Conservation (phyloP, 1,140 invertebrate species). For the Drosophila paulistorum region DNA sequence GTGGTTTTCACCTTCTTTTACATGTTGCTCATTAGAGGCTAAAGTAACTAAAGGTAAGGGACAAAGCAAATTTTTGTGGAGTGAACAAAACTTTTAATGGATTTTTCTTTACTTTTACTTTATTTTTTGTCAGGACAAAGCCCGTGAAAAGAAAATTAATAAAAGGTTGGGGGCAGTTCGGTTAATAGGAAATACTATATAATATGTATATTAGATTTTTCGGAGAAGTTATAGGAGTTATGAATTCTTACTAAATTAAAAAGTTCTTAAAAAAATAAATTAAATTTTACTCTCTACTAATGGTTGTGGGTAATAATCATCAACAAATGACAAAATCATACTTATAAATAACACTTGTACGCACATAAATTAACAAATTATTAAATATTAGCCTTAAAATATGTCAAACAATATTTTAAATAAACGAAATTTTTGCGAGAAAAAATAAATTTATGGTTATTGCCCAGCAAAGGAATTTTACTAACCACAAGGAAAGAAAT, state of each 20-base stretch:
- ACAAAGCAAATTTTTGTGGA: no score
- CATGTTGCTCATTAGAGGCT: constrained; percentile 26
- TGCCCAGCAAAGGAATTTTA: constrained; percentile 38
- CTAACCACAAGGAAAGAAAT: constrained; percentile 20
- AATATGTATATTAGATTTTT: not conserved
- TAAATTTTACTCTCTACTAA: no score
- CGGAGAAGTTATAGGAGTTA: not conserved
- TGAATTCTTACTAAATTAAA: no score
- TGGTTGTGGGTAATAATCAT: no score
- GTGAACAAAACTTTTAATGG: constrained; percentile 47
- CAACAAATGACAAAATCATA: no score
- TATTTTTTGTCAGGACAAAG: not conserved
- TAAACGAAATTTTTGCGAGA: constrained; percentile 1
- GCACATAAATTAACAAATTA: constrained; percentile 8
- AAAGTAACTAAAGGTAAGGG: not conserved
- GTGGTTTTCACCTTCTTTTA: constrained; percentile 21
- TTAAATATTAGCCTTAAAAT: not conserved
- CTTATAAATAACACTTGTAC: not conserved
- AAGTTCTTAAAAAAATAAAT: no score
- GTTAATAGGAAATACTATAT: not conserved
- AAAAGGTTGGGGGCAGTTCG: not conserved
- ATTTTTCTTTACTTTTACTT: constrained; percentile 33
- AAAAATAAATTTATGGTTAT: constrained; percentile 59
- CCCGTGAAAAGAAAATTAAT: constrained; percentile 4
- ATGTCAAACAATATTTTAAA: not conserved